Evolutionary conservation across 2,113 vertebrate species (phyloP).

Genomic region (Ochotona princeps): DNA sequence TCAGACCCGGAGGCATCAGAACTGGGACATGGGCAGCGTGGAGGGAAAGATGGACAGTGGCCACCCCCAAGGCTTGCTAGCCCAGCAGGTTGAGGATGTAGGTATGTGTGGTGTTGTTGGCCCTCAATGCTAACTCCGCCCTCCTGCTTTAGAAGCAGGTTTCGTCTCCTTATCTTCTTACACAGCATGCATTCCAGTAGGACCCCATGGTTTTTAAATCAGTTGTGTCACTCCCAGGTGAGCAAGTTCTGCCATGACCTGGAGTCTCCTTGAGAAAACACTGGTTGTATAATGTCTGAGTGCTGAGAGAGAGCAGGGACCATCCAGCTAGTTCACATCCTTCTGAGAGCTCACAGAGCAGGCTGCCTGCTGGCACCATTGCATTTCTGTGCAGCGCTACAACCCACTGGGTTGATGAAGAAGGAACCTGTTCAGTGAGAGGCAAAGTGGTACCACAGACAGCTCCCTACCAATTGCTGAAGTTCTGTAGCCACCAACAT

Average conservation of each 20-base stretch:
- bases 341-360: not conserved
- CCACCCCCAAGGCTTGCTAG: no score
- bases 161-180: not conserved
- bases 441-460: not conserved
- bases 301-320: not conserved
- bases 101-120: no score
- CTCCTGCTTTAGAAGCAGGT: no score
- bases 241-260: not conserved
- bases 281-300: not conserved
- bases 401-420: not conserved
- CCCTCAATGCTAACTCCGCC: no score
- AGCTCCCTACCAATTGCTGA: not conserved
- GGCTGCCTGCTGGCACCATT: not conserved
- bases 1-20: no score
- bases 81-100: no score
- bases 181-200: not conserved
- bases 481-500: rapidly evolving
- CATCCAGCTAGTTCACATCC: not conserved
- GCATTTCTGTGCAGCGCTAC: not conserved
- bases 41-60: no score
- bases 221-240: no score
- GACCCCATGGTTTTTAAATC: not conserved
- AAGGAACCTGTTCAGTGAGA: not conserved
- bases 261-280: not conserved
- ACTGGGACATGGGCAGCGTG: no score